Conservation (phyloP, 2,113 vertebrate species). For the Chionodraco myersi region DNA sequence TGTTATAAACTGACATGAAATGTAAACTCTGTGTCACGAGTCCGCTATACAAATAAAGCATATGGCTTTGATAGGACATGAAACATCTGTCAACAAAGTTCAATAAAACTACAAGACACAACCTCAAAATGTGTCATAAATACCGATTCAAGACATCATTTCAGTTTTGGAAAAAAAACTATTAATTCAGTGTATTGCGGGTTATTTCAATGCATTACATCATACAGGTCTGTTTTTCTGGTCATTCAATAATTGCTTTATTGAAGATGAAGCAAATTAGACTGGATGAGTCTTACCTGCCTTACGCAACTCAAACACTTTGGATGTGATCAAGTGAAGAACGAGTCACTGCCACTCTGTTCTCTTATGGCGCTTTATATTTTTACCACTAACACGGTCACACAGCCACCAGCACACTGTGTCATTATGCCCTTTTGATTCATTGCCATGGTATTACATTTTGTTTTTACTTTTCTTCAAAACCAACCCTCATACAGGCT, state of each 20-base stretch:
- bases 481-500: not conserved
- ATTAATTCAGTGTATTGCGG: not conserved
- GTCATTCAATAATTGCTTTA: conserved; percentile 24
- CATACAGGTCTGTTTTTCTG: conserved; percentile 13
- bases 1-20: not conserved
- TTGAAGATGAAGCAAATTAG: not conserved
- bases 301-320: not conserved
- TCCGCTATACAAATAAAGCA: not conserved
- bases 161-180: not conserved
- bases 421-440: not conserved
- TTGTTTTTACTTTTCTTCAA: conserved; percentile 11
- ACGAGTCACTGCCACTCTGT: not conserved
- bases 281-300: conserved; percentile 5
- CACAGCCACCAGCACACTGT: not conserved
- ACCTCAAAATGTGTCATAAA: not conserved
- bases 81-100: not conserved
- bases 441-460: conserved; percentile 1
- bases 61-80: not conserved
- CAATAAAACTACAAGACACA: not conserved
- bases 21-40: no score
- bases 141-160: not conserved
- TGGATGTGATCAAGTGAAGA: not conserved
- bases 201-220: conserved; percentile 25
- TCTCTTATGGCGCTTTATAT: not conserved
- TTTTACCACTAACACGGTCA: not conserved